Conservation (phyloP, 2,797 vertebrate genomes). For the Masticophis lateralis region DNA sequence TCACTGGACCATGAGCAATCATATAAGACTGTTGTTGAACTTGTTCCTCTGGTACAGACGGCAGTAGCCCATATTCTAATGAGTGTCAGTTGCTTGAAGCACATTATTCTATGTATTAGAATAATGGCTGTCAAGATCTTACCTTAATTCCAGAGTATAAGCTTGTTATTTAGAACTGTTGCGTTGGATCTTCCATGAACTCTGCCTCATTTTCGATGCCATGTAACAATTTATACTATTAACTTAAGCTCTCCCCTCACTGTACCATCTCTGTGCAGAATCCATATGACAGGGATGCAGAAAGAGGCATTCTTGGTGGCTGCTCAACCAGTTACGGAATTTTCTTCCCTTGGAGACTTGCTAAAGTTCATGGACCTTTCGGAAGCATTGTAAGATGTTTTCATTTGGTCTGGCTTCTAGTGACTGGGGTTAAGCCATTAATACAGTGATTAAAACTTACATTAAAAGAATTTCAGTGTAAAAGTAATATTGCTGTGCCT, state of each 20-base stretch:
- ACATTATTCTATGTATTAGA: background rate
- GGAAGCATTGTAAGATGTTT: conserved; percentile 20
- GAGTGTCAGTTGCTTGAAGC: background rate
- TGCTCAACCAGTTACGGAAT: background rate
- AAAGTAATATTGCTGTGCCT: background rate
- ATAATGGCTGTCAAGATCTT: background rate
- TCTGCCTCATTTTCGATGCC: background rate
- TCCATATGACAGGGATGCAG: background rate
- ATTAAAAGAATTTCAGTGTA: background rate
- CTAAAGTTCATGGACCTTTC: conserved; percentile 6
- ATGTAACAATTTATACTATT: conserved; percentile 1
- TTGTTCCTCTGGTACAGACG: background rate
- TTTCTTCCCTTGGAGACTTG: conserved; percentile 3
- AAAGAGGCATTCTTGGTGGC: conserved; percentile 16
- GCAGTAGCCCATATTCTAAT: background rate
- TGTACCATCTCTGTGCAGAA: background rate
- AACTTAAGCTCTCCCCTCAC: conserved; percentile 5
- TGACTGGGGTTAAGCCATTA: background rate
- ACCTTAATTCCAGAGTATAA: background rate
- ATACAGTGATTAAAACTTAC: background rate
- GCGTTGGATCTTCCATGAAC: background rate
- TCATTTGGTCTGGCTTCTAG: conserved; percentile 9
- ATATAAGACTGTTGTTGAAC: background rate
- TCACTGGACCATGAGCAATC: background rate
- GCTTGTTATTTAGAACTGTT: background rate